phyloP scores from a whole-genome alignment of 2,888 invertebrate species.

The Serripes groenlandicus region DNA sequence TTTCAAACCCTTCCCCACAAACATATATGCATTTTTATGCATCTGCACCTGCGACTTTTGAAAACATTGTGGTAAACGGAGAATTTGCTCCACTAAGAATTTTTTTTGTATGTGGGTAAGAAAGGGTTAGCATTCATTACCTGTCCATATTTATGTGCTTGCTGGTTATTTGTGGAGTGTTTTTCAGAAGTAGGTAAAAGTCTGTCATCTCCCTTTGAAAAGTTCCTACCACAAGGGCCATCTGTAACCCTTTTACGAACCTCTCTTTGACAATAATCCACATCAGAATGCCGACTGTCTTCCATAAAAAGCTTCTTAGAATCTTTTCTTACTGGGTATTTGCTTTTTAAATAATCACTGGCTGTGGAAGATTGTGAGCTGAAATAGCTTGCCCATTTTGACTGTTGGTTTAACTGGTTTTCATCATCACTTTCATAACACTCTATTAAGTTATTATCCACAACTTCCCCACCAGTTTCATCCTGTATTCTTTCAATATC shows the following conservation, averaged over 20 bases:
- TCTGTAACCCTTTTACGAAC: background rate
- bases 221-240: background rate
- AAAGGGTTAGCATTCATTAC: background rate
- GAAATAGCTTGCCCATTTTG: slow-evolving; percentile 56
- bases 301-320: slow-evolving; percentile 31
- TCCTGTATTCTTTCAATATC: no score
- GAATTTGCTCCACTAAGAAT: no score
- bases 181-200: background rate
- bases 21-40: no score
- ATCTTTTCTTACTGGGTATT: slow-evolving; percentile 32
- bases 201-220: no score
- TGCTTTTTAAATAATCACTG: slow-evolving; percentile 47
- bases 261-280: no score
- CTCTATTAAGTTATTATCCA: no score
- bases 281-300: background rate
- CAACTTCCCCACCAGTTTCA: no score
- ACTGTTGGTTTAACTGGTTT: background rate
- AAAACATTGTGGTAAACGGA: no score
- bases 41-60: no score
- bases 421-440: slow-evolving; percentile 21
- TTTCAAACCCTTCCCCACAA: no score
- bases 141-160: background rate
- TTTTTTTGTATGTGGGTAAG: no score
- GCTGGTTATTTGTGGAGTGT: background rate
- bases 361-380: slow-evolving; percentile 60